These are phyloP conservation scores for Saccopteryx leptura DNA, from an alignment of 2,113 vertebrate genomes.

Conservation along the genomic window DNA sequence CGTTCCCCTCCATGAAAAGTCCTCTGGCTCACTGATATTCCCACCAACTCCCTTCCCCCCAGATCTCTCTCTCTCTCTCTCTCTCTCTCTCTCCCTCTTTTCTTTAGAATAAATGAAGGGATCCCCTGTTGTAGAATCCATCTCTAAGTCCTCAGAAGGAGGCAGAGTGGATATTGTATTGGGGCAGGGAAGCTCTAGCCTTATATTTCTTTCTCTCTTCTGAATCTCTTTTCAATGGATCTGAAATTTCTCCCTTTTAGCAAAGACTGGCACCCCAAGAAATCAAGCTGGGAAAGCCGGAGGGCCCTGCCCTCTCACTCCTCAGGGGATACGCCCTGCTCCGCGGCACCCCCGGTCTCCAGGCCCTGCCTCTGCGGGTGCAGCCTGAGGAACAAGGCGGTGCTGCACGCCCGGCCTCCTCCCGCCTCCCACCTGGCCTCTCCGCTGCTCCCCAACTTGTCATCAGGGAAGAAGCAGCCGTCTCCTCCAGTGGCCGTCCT, in stretches of 20 bases:
- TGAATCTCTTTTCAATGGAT: not conserved
- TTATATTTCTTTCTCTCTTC: not conserved
- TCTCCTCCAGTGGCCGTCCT: not conserved
- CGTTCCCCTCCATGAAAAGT: not conserved
- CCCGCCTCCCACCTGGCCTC: not conserved
- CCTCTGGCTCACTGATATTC: not conserved
- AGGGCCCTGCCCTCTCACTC: not conserved
- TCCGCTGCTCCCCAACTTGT: not conserved
- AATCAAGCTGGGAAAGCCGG: not conserved
- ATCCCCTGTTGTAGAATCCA: not conserved
- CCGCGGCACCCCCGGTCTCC: fast-evolving
- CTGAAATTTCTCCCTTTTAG: not conserved
- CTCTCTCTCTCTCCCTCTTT: not conserved
- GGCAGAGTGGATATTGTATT: not conserved
- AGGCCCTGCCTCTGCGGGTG: constrained; percentile 70
- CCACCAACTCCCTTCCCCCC: not conserved
- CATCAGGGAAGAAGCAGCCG: not conserved
- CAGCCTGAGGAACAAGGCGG: constrained; percentile 36
- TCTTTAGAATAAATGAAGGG: constrained; percentile 53
- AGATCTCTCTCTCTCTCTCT: not conserved
- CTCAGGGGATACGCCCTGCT: not conserved
- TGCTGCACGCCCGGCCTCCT: not conserved
- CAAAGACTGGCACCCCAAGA: not conserved
- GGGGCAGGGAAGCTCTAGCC: not conserved
- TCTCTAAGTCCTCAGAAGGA: not conserved